These are phyloP conservation scores for Haliclystus octoradiatus DNA, from an alignment of 30 jellyfish, hydroid and myxozoan genomes.

Conservation along the genomic window DNA sequence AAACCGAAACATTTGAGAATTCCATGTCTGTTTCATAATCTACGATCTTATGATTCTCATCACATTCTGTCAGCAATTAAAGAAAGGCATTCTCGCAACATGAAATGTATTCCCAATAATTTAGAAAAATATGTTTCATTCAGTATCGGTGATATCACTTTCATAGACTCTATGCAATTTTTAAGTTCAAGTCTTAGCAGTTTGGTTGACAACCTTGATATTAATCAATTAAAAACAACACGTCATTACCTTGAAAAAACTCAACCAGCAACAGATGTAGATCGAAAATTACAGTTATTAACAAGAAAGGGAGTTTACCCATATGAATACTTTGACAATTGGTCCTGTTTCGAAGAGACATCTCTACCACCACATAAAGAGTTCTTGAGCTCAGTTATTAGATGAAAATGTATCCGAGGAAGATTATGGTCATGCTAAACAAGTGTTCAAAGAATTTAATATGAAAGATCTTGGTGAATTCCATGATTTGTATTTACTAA, in stretches of 20 bases:
- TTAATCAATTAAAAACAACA: too few relatives aligned
- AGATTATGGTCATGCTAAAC: conserved; percentile 29
- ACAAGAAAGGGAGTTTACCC: conserved; percentile 45
- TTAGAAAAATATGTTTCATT: conserved; percentile 27
- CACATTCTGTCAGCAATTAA: conserved; percentile 23
- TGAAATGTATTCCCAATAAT: conserved; percentile 16
- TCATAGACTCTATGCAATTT: too few relatives aligned
- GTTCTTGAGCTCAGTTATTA: neutral
- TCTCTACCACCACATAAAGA: conserved; percentile 25
- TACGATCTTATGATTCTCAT: conserved; percentile 36
- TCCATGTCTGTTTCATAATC: conserved; percentile 45
- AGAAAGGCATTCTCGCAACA: too few relatives aligned
- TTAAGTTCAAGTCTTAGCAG: too few relatives aligned
- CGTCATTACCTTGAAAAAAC: too few relatives aligned
- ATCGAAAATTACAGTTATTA: too few relatives aligned
- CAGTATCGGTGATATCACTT: too few relatives aligned
- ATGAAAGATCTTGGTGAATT: conserved; percentile 9
- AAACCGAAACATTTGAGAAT: conserved; percentile 22
- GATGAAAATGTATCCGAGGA: conserved; percentile 1
- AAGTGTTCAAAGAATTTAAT: conserved; percentile 8
- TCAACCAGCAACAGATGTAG: too few relatives aligned
- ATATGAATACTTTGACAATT: too few relatives aligned
- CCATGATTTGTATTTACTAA: conserved; percentile 16
- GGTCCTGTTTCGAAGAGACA: conserved; percentile 1
- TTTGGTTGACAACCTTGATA: too few relatives aligned